Conservation (phyloP, 2,888 invertebrate species). For the Choristoneura rosaceana region DNA sequence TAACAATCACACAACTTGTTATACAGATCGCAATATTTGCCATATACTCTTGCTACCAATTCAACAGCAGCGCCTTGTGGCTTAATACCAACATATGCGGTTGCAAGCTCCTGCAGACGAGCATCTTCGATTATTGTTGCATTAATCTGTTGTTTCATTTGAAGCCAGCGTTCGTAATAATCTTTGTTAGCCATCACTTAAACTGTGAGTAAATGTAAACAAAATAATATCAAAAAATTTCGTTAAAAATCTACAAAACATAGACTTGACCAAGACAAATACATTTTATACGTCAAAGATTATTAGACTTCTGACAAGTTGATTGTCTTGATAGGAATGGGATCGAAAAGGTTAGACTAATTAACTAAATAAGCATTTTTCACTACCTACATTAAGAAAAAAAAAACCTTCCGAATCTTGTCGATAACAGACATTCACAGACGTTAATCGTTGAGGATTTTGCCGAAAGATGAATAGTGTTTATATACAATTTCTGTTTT, state of each 20-base stretch:
- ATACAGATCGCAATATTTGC: conserved; percentile 81
- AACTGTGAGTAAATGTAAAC: neutral
- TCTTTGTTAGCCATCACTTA: conserved; percentile 68
- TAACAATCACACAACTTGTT: conserved; percentile 86
- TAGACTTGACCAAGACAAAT: neutral
- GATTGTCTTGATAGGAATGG: neutral
- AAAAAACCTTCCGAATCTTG: no score
- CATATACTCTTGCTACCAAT: conserved; percentile 79
- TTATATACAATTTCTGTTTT: no score
- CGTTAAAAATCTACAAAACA: neutral
- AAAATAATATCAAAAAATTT: neutral
- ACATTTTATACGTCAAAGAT: neutral
- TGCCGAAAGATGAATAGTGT: no score
- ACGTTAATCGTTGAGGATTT: no score
- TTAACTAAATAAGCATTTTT: no score
- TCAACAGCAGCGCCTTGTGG: conserved; percentile 80
- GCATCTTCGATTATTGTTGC: conserved; percentile 63
- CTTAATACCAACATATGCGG: conserved; percentile 64
- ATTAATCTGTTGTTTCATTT: conserved; percentile 66
- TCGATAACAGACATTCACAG: no score
- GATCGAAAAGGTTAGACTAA: neutral
- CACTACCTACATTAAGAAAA: no score
- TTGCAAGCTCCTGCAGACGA: conserved; percentile 67
- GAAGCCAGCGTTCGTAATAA: conserved; percentile 71
- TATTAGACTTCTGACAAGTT: neutral